These are phyloP conservation scores for Lepus oiostolus DNA, from an alignment of 2,797 vertebrate genomes.

Conservation along the genomic window DNA sequence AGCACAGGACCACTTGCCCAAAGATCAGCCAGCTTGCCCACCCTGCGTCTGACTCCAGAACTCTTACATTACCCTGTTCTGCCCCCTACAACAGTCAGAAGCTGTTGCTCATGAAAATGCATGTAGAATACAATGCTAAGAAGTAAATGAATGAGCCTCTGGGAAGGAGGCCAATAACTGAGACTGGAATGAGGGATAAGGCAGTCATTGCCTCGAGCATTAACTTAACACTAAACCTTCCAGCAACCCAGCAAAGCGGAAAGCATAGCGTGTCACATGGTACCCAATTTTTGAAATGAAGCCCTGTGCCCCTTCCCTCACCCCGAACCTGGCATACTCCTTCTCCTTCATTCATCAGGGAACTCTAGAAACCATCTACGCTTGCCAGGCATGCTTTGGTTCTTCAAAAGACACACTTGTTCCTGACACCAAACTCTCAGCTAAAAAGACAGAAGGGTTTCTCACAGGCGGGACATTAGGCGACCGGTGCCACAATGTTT, in stretches of 20 bases:
- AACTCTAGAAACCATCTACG: neutral
- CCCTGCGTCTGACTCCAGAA: neutral
- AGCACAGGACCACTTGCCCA: neutral
- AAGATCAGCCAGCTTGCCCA: neutral
- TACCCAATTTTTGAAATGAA: constrained; percentile 21
- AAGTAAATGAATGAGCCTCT: neutral
- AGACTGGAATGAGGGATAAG: constrained; percentile 21
- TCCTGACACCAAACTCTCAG: neutral
- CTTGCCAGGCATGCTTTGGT: neutral
- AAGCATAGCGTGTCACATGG: neutral
- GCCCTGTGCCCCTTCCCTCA: neutral
- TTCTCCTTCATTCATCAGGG: neutral
- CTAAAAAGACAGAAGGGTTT: neutral
- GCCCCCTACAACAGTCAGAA: neutral
- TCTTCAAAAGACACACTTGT: constrained; percentile 27
- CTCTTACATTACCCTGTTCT: neutral
- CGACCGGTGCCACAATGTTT: neutral
- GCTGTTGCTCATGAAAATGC: neutral
- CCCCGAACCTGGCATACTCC: neutral
- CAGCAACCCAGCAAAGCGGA: constrained; percentile 23
- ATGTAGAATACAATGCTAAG: neutral
- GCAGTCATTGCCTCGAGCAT: neutral
- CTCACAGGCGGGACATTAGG: neutral
- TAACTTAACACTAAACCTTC: constrained; percentile 52
- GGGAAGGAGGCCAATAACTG: neutral